A percentile compares a stretch with the other conserved stretches of the same genome.
These are phyloP conservation scores for Drosophila sucinea DNA, from an alignment of 1,140 invertebrate species.

Conservation along the genomic window DNA sequence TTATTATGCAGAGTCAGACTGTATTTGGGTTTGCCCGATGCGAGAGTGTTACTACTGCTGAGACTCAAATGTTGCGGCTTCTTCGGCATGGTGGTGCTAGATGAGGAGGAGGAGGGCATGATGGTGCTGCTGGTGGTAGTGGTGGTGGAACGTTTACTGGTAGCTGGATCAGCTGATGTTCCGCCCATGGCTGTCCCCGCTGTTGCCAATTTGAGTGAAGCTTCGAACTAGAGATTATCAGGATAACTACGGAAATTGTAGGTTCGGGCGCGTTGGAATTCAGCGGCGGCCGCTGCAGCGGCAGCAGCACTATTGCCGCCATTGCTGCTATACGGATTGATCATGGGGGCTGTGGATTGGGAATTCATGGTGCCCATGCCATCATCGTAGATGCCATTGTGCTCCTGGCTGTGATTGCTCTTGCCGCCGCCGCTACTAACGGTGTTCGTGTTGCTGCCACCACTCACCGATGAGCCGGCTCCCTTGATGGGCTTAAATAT, in stretches of 20 bases:
- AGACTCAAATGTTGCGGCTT: slow-evolving; percentile 71
- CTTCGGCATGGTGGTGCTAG: slow-evolving; percentile 66
- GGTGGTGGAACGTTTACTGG: slow-evolving; percentile 20
- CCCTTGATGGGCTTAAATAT: slow-evolving; percentile 82
- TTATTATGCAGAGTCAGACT: slow-evolving; percentile 50
- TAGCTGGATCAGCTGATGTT: slow-evolving; percentile 31
- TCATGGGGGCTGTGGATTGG: slow-evolving; percentile 79
- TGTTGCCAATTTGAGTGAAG: slow-evolving; percentile 70
- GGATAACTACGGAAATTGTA: slow-evolving; percentile 82
- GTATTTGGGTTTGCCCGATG: slow-evolving; percentile 40
- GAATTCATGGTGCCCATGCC: slow-evolving; percentile 81
- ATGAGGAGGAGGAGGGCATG: slow-evolving; percentile 17
- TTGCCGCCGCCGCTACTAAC: slow-evolving; percentile 70
- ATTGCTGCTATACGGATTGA: slow-evolving; percentile 74
- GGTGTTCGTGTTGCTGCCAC: slow-evolving; percentile 42
- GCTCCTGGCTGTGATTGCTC: slow-evolving; percentile 75
- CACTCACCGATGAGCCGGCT: slow-evolving; percentile 45
- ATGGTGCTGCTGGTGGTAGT: slow-evolving; percentile 40
- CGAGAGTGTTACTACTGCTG: slow-evolving; percentile 19
- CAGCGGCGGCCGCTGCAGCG: slow-evolving; percentile 62
- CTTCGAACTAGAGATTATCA: slow-evolving; percentile 83
- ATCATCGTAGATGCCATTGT: slow-evolving; percentile 75
- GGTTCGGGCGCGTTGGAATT: slow-evolving; percentile 80
- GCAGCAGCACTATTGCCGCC: slow-evolving; percentile 45
- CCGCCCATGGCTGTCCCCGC: slow-evolving; percentile 29